Conservation (phyloP, 92 coral and sea anemone species). For the Epizoanthus ramosus region DNA sequence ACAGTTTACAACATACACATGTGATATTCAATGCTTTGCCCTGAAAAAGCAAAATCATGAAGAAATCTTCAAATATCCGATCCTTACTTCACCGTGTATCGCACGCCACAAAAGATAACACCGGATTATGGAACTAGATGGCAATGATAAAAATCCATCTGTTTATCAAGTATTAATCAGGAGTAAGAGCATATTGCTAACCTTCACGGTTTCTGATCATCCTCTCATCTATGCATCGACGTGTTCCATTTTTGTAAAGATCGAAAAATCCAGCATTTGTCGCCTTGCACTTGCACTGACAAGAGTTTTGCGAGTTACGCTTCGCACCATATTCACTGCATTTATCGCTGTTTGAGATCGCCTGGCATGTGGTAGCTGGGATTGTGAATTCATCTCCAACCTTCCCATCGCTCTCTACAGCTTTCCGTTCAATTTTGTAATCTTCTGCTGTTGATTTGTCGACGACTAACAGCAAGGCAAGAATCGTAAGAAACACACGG, state of each 20-base stretch:
- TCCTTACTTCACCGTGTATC: too few species aligned
- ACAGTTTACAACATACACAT: too few species aligned
- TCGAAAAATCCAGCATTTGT: neutral
- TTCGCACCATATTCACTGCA: neutral
- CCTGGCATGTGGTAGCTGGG: neutral
- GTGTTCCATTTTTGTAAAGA: neutral
- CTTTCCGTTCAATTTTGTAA: neutral
- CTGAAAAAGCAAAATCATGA: too few species aligned
- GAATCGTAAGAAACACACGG: neutral
- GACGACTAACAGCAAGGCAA: neutral
- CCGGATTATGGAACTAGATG: too few species aligned
- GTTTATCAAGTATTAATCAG: too few species aligned
- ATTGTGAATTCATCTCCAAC: neutral
- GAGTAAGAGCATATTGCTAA: neutral
- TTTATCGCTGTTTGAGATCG: neutral
- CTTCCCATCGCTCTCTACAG: neutral
- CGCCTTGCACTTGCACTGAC: neutral
- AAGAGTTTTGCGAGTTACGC: neutral
- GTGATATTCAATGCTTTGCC: too few species aligned
- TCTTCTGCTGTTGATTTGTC: neutral
- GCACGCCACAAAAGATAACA: too few species aligned
- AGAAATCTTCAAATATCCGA: too few species aligned
- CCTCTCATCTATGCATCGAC: neutral
- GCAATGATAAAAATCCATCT: too few species aligned
- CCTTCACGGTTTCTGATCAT: neutral